phyloP scores from a whole-genome alignment of 1,140 invertebrate species.

The Drosophila funebris region DNA sequence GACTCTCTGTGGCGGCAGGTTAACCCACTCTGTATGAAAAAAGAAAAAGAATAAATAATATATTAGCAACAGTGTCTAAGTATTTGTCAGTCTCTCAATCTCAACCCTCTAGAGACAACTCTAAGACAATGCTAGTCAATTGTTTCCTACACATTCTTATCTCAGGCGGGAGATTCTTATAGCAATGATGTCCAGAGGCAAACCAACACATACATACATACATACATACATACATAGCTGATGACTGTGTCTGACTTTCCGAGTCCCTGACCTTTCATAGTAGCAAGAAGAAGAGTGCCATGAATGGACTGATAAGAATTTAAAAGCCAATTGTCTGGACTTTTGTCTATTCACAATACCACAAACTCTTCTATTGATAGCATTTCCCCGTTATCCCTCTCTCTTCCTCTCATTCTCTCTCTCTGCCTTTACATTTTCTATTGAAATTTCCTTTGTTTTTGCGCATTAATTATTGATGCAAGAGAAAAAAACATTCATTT shows the following conservation, averaged over 20 bases:
- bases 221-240: no score
- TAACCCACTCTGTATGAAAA: conserved; percentile 15
- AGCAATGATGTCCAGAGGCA: background rate
- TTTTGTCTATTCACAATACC: background rate
- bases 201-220: no score
- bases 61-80: background rate
- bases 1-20: conserved; percentile 19
- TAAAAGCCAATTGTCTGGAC: background rate
- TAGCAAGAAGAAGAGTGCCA: background rate
- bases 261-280: conserved; percentile 14
- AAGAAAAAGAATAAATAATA: background rate
- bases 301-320: conserved; percentile 4
- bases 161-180: background rate
- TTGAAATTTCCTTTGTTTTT: conserved; percentile 1
- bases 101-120: background rate
- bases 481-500: conserved; percentile 26
- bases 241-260: background rate
- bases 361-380: background rate
- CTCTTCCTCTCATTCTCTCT: background rate
- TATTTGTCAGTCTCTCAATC: background rate
- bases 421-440: no score
- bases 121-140: conserved; percentile 4
- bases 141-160: conserved; percentile 10
- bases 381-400: background rate
- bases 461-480: conserved; percentile 13